These are phyloP conservation scores for Parotia lawesii DNA, from an alignment of 2,113 vertebrate species.

Conservation along the genomic window DNA sequence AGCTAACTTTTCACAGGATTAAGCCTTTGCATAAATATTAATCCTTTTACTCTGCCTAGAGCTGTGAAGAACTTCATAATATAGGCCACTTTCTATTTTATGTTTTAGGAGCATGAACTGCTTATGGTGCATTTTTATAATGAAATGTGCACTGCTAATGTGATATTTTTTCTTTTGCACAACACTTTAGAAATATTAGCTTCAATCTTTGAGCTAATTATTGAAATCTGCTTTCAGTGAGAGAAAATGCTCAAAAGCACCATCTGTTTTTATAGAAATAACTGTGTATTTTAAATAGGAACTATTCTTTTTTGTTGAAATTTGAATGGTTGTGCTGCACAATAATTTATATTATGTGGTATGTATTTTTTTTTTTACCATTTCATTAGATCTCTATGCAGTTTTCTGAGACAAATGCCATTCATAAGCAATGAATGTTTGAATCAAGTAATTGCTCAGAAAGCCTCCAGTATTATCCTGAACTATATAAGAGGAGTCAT, in stretches of 20 bases:
- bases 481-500: background rate
- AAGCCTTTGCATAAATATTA: constrained; percentile 24
- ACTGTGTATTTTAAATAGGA: background rate
- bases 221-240: constrained; percentile 1
- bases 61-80: background rate
- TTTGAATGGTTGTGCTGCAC: background rate
- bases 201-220: constrained; percentile 9
- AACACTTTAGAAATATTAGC: background rate
- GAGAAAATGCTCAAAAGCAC: background rate
- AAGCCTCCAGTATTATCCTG: background rate
- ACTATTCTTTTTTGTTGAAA: background rate
- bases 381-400: background rate
- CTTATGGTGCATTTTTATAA: constrained; percentile 37
- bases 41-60: background rate
- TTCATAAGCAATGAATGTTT: background rate
- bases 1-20: constrained; percentile 1
- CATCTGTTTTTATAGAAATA: constrained; percentile 26
- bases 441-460: background rate
- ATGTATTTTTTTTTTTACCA: background rate
- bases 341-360: background rate
- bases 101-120: constrained; percentile 24
- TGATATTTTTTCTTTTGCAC: background rate
- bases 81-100: background rate
- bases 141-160: background rate
- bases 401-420: background rate